Evolutionary conservation across 2,888 invertebrate genomes (phyloP).

Genomic region (Drosophila niveifrons): DNA sequence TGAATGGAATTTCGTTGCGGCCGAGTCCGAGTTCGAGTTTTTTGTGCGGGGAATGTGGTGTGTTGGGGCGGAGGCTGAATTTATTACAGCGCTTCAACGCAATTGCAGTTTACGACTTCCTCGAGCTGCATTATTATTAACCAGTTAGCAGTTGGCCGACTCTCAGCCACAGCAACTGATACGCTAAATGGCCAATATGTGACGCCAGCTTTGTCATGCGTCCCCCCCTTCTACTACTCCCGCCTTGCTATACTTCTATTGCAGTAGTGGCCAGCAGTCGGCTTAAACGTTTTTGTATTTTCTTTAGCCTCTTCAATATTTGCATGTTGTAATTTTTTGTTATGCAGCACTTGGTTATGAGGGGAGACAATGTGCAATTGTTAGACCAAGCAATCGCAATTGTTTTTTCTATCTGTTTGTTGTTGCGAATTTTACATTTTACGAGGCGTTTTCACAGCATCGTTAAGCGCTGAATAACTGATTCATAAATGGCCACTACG

Average conservation of each 20-base stretch:
- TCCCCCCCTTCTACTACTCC: background rate
- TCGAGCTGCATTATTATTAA: conserved; percentile 64
- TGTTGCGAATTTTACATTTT: conserved; percentile 39
- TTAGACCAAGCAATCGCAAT: conserved; percentile 63
- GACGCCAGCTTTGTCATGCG: conserved; percentile 73
- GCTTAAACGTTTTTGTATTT: conserved; percentile 53
- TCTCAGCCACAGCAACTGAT: conserved; percentile 58
- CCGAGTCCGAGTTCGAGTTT: too few species aligned
- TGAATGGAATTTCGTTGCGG: conserved; percentile 10
- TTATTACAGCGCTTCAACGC: conserved; percentile 75
- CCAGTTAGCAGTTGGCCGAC: conserved; percentile 52
- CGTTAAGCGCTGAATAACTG: conserved; percentile 41
- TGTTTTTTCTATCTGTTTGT: conserved; percentile 40
- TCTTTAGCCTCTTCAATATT: conserved; percentile 52
- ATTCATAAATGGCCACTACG: conserved; percentile 44
- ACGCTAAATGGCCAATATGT: conserved; percentile 78
- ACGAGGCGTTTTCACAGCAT: conserved; percentile 58
- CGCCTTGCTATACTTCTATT: background rate
- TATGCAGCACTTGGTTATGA: conserved; percentile 42
- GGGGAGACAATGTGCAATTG: conserved; percentile 75
- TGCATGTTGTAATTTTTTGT: conserved; percentile 78
- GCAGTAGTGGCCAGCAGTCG: conserved; percentile 36
- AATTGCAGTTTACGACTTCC: conserved; percentile 79
- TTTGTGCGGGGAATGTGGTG: background rate
- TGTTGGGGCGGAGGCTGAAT: conserved; percentile 40